Conservation (phyloP, 2,888 invertebrate genomes). For the Axea sp. region DNA sequence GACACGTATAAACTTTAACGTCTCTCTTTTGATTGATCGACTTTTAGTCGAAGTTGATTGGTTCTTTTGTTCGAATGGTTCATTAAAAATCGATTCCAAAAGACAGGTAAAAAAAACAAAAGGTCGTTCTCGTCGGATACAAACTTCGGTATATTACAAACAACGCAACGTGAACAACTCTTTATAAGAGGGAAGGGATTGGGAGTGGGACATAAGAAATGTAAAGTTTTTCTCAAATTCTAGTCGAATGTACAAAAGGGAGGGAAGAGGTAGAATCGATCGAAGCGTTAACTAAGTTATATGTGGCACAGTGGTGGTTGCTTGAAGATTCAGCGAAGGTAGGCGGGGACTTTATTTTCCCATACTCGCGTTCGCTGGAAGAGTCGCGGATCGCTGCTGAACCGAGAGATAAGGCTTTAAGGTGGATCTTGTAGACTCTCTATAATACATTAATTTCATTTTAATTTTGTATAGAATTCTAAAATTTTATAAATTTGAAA, state of each 20-base stretch:
- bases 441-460: too few species aligned
- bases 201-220: too few species aligned
- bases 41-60: too few species aligned
- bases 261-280: conserved; percentile 30
- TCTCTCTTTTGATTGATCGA: neutral
- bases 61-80: too few species aligned
- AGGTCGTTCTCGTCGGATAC: neutral
- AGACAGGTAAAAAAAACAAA: neutral
- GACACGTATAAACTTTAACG: too few species aligned
- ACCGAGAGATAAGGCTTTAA: conserved; percentile 87
- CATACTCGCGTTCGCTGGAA: conserved; percentile 90
- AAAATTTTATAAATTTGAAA: too few species aligned
- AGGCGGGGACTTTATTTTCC: conserved; percentile 77
- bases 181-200: too few species aligned
- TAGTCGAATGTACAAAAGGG: conserved; percentile 5
- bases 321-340: conserved; percentile 28
- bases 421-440: conserved; percentile 89
- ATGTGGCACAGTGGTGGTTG: conserved; percentile 61
- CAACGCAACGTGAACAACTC: conserved; percentile 6
- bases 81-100: neutral
- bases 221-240: neutral
- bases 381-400: conserved; percentile 91
- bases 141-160: conserved; percentile 4
- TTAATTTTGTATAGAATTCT: too few species aligned
- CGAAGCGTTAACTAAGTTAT: conserved; percentile 50